phyloP scores from a whole-genome alignment of 2,113 vertebrate genomes.

The Oncorhynchus kisutch region DNA sequence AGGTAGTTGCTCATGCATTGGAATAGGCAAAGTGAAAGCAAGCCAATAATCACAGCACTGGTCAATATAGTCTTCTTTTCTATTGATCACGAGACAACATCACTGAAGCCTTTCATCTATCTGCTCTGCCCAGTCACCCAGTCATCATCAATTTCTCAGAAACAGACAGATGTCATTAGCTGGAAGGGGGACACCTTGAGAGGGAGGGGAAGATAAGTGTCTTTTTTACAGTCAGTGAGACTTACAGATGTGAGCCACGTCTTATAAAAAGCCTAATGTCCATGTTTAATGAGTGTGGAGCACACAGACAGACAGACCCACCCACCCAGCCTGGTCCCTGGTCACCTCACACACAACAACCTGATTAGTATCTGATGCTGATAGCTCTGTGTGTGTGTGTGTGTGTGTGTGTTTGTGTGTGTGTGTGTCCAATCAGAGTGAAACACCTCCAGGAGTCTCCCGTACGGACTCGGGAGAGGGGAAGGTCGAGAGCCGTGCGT shows the following conservation, averaged over 20 bases:
- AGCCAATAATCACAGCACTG: too few species aligned
- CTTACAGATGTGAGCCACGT: slow-evolving; percentile 36
- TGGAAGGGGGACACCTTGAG: slow-evolving; percentile 8
- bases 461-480: too few species aligned
- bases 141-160: slow-evolving; percentile 24
- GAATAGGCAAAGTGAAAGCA: too few species aligned
- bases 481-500: too few species aligned
- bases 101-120: too few species aligned
- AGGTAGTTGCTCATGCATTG: too few species aligned
- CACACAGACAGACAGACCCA: slow-evolving; percentile 4
- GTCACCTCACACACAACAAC: not conserved
- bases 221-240: slow-evolving; percentile 2
- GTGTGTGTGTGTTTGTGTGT: too few species aligned
- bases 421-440: too few species aligned
- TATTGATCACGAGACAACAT: too few species aligned
- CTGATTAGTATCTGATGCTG: slow-evolving; percentile 3
- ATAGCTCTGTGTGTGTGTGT: not conserved
- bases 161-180: slow-evolving; percentile 51
- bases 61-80: too few species aligned
- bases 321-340: not conserved
- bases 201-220: slow-evolving; percentile 27
- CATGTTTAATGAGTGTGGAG: slow-evolving; percentile 55
- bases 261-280: slow-evolving; percentile 25
- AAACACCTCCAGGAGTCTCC: too few species aligned
- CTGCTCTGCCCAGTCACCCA: too few species aligned